A percentile compares a stretch with the other conserved stretches of the same genome.
These are phyloP conservation scores for Macrobrachium rosenbergii DNA, from an alignment of 1,140 invertebrate genomes.

Conservation along the genomic window DNA sequence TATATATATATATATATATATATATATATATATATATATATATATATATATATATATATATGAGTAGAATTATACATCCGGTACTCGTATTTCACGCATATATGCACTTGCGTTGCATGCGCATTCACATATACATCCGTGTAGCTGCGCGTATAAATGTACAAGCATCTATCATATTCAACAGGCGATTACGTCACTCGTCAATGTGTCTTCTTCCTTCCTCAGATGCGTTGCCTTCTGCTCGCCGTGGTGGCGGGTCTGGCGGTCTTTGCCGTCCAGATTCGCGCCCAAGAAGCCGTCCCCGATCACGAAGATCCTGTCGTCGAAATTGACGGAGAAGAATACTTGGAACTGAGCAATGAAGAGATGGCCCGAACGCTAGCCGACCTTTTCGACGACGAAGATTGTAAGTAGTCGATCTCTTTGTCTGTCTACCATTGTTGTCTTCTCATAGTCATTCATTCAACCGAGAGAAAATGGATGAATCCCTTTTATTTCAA, in stretches of 20 bases:
- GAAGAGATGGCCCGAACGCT: too few species aligned
- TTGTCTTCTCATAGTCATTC: too few species aligned
- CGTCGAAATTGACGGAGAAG: background rate
- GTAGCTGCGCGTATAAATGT: too few species aligned
- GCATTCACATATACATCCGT: background rate
- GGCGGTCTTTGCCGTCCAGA: conserved; percentile 4
- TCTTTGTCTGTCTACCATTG: background rate
- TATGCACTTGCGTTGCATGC: too few species aligned
- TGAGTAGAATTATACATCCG: too few species aligned
- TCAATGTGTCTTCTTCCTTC: background rate
- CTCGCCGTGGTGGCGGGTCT: conserved; percentile 1
- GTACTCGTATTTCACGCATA: too few species aligned
- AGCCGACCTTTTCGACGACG: background rate
- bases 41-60: too few species aligned
- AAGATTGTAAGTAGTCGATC: background rate
- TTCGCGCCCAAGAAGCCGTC: background rate
- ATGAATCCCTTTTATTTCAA: too few species aligned
- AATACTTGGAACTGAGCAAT: background rate
- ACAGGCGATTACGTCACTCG: too few species aligned
- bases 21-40: too few species aligned
- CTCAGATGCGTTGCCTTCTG: conserved; percentile 33
- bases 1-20: too few species aligned
- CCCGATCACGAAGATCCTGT: background rate
- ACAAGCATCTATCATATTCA: background rate
- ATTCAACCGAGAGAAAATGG: too few species aligned